Evolutionary conservation across 2,888 invertebrate genomes (phyloP).

Genomic region (Chrysopilus asiliformis): DNA sequence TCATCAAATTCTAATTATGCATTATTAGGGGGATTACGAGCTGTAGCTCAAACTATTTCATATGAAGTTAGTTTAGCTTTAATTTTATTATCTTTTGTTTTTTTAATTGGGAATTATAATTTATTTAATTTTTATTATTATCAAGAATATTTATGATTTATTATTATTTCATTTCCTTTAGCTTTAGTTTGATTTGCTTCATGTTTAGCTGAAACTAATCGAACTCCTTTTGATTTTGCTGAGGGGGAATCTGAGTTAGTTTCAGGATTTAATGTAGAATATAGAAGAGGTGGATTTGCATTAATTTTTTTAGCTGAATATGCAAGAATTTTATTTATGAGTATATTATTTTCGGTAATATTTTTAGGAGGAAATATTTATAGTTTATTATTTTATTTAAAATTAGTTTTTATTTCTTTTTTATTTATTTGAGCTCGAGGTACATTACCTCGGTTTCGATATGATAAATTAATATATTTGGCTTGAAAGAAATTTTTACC

Average conservation of each 20-base stretch:
- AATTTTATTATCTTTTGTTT: constrained; percentile 46
- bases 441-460: too few species aligned
- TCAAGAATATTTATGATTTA: constrained; percentile 42
- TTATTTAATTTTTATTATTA: constrained; percentile 38
- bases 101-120: constrained; percentile 45
- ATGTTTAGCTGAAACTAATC: constrained; percentile 56
- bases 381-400: background rate
- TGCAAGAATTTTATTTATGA: constrained; percentile 21
- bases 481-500: too few species aligned
- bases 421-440: too few species aligned
- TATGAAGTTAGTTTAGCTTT: constrained; percentile 59
- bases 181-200: constrained; percentile 44
- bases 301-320: constrained; percentile 54
- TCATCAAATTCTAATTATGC: constrained; percentile 62
- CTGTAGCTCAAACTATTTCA: constrained; percentile 60
- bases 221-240: constrained; percentile 59
- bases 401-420: too few species aligned
- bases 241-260: constrained; percentile 62
- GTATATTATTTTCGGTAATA: constrained; percentile 1
- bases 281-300: constrained; percentile 50
- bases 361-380: background rate
- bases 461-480: too few species aligned
- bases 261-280: constrained; percentile 62
- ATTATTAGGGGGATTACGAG: constrained; percentile 51
- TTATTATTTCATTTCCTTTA: constrained; percentile 43